Evolutionary conservation across 2,797 vertebrate species (phyloP).

Genomic region (Rhinichthys osculus): DNA sequence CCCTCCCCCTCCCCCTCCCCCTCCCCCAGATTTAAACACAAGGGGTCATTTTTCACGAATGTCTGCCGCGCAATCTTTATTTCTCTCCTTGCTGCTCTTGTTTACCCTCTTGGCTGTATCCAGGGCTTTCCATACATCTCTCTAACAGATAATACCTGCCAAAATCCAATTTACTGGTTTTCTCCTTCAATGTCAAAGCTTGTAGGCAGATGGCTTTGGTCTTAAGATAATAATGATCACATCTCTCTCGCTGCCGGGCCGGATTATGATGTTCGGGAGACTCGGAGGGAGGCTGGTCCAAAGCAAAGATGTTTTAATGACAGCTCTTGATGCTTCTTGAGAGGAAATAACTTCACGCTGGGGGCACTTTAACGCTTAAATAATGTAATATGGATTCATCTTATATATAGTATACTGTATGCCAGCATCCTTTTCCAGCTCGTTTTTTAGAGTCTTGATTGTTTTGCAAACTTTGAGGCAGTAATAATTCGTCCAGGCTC

Average conservation of each 20-base stretch:
- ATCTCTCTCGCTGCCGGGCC: conserved; percentile 47
- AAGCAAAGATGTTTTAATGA: conserved; percentile 28
- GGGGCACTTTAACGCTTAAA: conserved; percentile 49
- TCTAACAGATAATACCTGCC: conserved; percentile 76
- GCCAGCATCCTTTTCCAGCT: not conserved
- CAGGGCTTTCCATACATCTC: conserved; percentile 72
- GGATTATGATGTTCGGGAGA: conserved; percentile 39
- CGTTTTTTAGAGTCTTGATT: conserved; percentile 27
- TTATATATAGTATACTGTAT: conserved; percentile 39
- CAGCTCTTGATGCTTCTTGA: conserved; percentile 18
- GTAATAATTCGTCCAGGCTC: conserved; percentile 17
- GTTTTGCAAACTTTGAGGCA: conserved; percentile 30
- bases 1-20: conserved; percentile 10
- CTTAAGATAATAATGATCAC: conserved; percentile 63
- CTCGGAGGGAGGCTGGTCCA: not conserved
- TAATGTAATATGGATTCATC: conserved; percentile 47
- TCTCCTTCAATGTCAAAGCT: conserved; percentile 60
- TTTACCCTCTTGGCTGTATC: conserved; percentile 77
- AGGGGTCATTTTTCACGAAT: conserved; percentile 61
- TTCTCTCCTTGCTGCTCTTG: conserved; percentile 67
- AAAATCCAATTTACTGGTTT: conserved; percentile 70
- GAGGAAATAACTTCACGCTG: conserved; percentile 3
- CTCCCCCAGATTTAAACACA: conserved; percentile 56
- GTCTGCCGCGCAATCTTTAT: conserved; percentile 56
- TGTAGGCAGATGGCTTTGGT: conserved; percentile 67